Base-by-base conservation (phyloP, 2,797 vertebrate genomes). In the Arrhamphus sclerolepis region DNA sequence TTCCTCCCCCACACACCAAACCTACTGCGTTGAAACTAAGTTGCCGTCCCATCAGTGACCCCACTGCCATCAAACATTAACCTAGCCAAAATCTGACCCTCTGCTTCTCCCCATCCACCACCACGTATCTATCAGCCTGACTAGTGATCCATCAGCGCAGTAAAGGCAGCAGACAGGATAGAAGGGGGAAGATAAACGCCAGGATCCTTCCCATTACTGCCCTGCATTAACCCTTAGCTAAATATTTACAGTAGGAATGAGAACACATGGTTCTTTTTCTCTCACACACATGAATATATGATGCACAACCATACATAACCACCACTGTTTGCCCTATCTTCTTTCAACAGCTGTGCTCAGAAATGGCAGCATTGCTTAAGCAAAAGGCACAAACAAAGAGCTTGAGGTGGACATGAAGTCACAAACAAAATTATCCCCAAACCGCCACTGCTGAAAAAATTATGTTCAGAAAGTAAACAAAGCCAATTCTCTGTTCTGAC, bases 231-330 rank as follows among this genome's bases (percentile, higher is more conserved):
- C 85, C 83, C 69, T 79, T 67, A 61, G 87, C 89, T 92, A 93
- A 93, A 93, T 92, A 92, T 94, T 94, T 93, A 93, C 91, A 91
- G 87, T 92, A 69, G 48, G 52, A 65, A 74, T 60, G 67, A 56
- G 65, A 79, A 79, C 62, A 78, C 46, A 67, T 3, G 20, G 63
- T 65, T 70, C 47, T 47, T 59, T 49, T 56, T 51, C 43, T 49
- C 41, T 13, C 58, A 73, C 44, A 56, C 18, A 72, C 19, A 42
- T 18, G 56, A 24, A 70, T 1, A 44, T 10, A 54, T 21, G 28
- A 65, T 42, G 31, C 72, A 51, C 52, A 66, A 19, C 22, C 66
- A 66, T 46, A 67, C 20, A 56, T 18, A 41, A 46, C 41, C 47
- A 18, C 53, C 46, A 29, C 21, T 10, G 54, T 47, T 65, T 71